Conservation (phyloP, 2,888 invertebrate genomes). For the Sepiola atlantica region DNA sequence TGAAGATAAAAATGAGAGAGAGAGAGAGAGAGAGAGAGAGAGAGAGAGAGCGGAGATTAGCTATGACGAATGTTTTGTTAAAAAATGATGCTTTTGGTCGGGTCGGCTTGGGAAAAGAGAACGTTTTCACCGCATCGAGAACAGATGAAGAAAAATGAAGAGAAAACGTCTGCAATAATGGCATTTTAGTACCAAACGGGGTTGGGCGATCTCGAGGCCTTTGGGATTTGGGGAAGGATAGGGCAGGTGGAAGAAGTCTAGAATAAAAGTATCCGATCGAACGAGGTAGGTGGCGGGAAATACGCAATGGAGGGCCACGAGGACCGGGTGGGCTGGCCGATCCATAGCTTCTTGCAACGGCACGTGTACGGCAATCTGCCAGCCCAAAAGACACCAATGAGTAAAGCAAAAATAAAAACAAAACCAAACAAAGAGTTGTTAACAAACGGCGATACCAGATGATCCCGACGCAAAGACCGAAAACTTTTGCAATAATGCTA, state of each 20-base stretch:
- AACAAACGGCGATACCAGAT: neutral
- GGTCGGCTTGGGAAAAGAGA: neutral
- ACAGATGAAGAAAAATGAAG: neutral
- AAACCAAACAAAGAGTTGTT: neutral
- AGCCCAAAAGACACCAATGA: constrained; percentile 22
- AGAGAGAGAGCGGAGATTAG: neutral
- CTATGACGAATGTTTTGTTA: neutral
- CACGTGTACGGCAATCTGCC: constrained; percentile 43
- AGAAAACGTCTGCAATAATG: neutral
- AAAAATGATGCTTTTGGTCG: neutral
- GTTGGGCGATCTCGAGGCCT: neutral
- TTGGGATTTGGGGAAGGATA: neutral
- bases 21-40: neutral
- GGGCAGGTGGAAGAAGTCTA: neutral
- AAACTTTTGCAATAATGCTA: neutral
- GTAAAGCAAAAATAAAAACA: neutral
- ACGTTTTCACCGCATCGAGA: neutral
- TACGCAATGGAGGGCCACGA: neutral
- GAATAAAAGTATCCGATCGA: neutral
- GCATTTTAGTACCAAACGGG: neutral
- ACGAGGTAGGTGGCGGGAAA: too few relatives aligned
- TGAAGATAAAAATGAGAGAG: neutral
- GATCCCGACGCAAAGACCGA: neutral
- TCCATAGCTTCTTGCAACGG: neutral
- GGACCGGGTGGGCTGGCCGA: too few relatives aligned